phyloP scores from a whole-genome alignment of 1,140 invertebrate genomes.

The Leptoteleia sp. region DNA sequence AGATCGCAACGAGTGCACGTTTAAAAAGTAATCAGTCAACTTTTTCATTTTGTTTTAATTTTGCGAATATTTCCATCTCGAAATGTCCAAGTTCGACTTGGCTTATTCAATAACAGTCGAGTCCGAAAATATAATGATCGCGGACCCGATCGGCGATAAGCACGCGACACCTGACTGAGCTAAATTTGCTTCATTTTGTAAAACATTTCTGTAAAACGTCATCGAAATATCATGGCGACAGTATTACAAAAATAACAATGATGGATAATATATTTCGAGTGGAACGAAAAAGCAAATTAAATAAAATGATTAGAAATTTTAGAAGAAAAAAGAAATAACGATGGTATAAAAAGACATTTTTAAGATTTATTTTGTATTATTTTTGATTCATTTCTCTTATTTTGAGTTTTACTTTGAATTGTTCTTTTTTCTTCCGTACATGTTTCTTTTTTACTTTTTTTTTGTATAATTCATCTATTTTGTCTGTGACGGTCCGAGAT shows the following conservation, averaged over 20 bases:
- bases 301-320: conserved; percentile 15
- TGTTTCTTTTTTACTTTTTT: conserved; percentile 30
- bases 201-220: conserved; percentile 42
- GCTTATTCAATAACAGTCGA: conserved; percentile 24
- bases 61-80: conserved; percentile 30
- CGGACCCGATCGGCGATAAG: not conserved
- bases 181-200: conserved; percentile 17
- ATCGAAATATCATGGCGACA: conserved; percentile 18
- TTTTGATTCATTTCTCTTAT: conserved; percentile 15
- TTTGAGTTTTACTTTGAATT: not conserved
- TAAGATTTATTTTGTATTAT: not conserved
- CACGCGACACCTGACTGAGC: conserved; percentile 11
- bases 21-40: conserved; percentile 51
- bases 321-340: conserved; percentile 32
- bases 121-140: not conserved
- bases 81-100: conserved; percentile 16
- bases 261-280: conserved; percentile 20
- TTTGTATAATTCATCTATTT: conserved; percentile 55
- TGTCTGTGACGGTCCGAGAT: conserved; percentile 39
- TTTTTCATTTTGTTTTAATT: conserved; percentile 9
- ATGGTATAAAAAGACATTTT: too few species aligned
- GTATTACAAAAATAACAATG: conserved; percentile 40
- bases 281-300: conserved; percentile 53
- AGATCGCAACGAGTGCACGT: conserved; percentile 46
- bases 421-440: conserved; percentile 36